Conservation (phyloP, 2,888 invertebrate species). For the Nymphalis urticae region DNA sequence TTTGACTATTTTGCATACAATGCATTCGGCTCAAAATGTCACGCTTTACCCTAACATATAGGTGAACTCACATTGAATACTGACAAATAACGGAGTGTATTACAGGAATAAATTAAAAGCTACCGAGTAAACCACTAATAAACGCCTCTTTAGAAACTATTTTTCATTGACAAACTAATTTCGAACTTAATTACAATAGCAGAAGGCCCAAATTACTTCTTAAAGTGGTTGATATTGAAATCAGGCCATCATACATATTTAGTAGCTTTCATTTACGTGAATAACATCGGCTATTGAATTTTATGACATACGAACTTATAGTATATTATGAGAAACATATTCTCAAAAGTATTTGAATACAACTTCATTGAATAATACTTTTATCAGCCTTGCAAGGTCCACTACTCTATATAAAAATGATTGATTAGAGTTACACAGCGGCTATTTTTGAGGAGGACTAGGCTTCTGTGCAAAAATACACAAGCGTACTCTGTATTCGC, state of each 20-base stretch:
- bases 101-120: constrained; percentile 6
- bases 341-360: neutral
- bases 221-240: constrained; percentile 11
- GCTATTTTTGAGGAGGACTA: too few species aligned
- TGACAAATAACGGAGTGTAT: neutral
- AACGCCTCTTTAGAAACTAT: constrained; percentile 2
- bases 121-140: constrained; percentile 6
- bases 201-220: neutral
- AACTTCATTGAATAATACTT: neutral
- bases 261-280: constrained; percentile 25
- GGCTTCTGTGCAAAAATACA: too few species aligned
- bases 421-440: too few species aligned
- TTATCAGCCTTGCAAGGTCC: too few species aligned
- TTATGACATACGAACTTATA: neutral
- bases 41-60: neutral
- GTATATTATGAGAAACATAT: neutral
- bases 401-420: too few species aligned
- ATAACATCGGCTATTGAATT: constrained; percentile 18
- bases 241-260: constrained; percentile 29
- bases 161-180: neutral
- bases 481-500: too few species aligned
- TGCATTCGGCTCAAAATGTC: too few species aligned
- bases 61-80: too few species aligned
- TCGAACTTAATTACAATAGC: neutral
- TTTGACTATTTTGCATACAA: too few species aligned